Percentiles rank a stretch among this genome's conserved stretches.
Conservation (phyloP, 2,797 vertebrate genomes). For the Chiroxiphia lanceolata region DNA sequence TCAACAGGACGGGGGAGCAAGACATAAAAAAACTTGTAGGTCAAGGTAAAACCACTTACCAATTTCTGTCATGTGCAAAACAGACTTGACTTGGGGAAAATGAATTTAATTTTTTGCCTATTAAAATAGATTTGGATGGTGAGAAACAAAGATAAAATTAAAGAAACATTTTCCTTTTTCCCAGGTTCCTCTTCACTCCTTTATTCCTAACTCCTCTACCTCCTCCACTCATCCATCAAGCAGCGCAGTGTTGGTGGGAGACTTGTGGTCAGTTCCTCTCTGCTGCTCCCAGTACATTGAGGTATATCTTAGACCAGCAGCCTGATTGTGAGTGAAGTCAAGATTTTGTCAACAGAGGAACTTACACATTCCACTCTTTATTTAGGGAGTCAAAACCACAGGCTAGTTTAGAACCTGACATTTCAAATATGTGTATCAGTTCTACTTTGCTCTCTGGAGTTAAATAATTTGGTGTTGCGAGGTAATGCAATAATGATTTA, state of each 20-base stretch:
- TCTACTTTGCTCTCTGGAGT: neutral
- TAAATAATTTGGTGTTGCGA: neutral
- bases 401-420: neutral
- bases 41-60: neutral
- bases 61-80: neutral
- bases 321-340: neutral
- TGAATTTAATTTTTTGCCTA: neutral
- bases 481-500: neutral
- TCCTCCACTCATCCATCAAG: rapidly evolving
- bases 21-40: neutral
- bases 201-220: neutral
- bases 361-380: neutral
- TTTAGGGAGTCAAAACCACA: neutral
- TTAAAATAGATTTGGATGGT: neutral
- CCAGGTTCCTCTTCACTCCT: neutral
- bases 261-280: neutral
- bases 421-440: neutral
- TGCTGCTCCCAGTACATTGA: neutral
- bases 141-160: neutral
- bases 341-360: neutral
- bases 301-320: neutral
- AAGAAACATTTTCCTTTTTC: neutral
- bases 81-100: neutral
- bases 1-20: neutral
- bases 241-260: rapidly evolving